Evolutionary conservation across 2,797 vertebrate genomes (phyloP), one percentile per base, ranked within the genome.

Genomic region (Hybognathus amarus): DNA sequence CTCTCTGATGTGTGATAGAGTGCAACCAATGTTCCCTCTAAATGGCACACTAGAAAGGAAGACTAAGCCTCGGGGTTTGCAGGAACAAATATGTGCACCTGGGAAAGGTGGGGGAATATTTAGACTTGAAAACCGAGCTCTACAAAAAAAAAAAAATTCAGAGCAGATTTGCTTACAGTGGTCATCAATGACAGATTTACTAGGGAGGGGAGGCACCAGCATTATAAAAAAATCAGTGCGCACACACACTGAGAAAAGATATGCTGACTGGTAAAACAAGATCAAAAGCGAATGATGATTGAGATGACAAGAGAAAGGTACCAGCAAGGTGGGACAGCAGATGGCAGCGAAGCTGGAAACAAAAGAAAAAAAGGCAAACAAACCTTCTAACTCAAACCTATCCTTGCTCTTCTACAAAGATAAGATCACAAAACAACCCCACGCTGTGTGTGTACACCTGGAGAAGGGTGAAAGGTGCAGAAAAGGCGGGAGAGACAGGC

Each of bases 311-410:
- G 42, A 83, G 87, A 63, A 75, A 68, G 66, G 56, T 45, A 18
- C 61, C 67, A 56, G 45, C 75, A 75, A 79, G 64, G 63, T 76
- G 52, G 38, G 67, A 38, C 5, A 42, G 61, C 64, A 33, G 73
- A 82, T 80, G 74, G 67, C 36, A 77, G 75, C 47, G 11, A 59
- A 54, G 50, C 33, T 83, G 79, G 45, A 47, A 79, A 83, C 13
- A 77, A 85, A 71, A 33, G 45, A 75, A 82, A 42, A 76, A 69
- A 77, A 83, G 24, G 54, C 83, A 71, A 68, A 77, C 83, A 84
- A 59, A 82, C 82, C 47, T 50, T 69, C 45, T n/a, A 81, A 82
- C 83, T 91, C 82, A 83, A 54, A 47, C 59, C 79, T 36, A 75
- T 30, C 38, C 56, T 69, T 69, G 68, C 74, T 79, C 79, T 68